Conservation (phyloP, 1,140 invertebrate species). For the Cheumatopsyche charites region DNA sequence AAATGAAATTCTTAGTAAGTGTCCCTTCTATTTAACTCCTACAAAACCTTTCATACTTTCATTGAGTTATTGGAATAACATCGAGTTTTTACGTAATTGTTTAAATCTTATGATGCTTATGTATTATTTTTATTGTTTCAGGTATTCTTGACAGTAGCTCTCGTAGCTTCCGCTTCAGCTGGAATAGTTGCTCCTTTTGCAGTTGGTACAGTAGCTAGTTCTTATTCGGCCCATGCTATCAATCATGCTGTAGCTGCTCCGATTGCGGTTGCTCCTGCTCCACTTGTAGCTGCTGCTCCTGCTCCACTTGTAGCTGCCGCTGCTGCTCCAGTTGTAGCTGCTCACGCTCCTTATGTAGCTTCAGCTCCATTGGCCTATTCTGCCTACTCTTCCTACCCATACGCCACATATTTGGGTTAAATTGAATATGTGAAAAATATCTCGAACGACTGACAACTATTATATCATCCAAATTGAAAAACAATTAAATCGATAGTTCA, state of each 20-base stretch:
- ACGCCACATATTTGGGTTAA: conserved; percentile 22
- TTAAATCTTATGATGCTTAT: background rate
- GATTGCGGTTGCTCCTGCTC: conserved; percentile 56
- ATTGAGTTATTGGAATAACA: background rate
- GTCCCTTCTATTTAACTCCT: background rate
- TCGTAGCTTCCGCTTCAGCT: conserved; percentile 59
- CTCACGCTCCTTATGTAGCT: background rate
- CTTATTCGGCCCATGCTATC: conserved; percentile 67
- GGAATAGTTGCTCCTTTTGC: conserved; percentile 60
- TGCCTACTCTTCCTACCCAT: conserved; percentile 26
- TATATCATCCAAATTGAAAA: background rate
- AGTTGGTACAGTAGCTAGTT: conserved; percentile 66
- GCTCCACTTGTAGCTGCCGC: conserved; percentile 43
- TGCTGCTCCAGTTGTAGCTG: conserved; percentile 39
- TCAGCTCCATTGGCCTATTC: background rate
- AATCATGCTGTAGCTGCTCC: conserved; percentile 67
- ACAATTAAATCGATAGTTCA: background rate
- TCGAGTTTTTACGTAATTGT: background rate
- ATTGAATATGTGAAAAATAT: background rate
- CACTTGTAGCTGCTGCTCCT: conserved; percentile 45
- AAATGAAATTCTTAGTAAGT: conserved; percentile 36
- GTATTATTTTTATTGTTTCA: conserved; percentile 50
- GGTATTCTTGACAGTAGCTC: conserved; percentile 58
- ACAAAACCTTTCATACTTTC: too few relatives aligned
- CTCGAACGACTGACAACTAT: background rate